A percentile compares a stretch with the other conserved stretches of the same genome.
phyloP scores from a whole-genome alignment of 2,888 invertebrate genomes.

The Anarsia innoxiella region DNA sequence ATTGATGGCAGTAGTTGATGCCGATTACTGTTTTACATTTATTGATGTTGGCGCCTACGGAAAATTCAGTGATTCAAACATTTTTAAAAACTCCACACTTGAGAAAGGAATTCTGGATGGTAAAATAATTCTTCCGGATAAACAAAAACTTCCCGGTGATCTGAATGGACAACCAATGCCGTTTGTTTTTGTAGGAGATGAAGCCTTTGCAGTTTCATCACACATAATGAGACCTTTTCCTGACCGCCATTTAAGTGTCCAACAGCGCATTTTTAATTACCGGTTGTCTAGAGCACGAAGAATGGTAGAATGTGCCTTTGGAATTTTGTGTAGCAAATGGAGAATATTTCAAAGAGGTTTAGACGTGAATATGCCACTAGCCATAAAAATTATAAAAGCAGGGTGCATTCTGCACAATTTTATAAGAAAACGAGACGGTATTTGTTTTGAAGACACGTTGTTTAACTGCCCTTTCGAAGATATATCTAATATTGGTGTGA shows the following conservation, averaged over 20 bases:
- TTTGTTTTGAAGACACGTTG: no score
- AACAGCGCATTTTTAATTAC: conserved; percentile 14
- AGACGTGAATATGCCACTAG: conserved; percentile 5
- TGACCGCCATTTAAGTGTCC: conserved; percentile 5
- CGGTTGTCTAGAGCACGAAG: conserved; percentile 14
- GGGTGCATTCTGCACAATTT: conserved; percentile 13
- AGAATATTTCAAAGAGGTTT: conserved; percentile 1
- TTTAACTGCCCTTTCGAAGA: no score
- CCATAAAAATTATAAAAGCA: conserved; percentile 12
- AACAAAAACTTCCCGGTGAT: neutral
- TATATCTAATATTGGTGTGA: no score
- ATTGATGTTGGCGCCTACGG: conserved; percentile 18
- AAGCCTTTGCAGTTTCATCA: conserved; percentile 8
- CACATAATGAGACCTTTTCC: conserved; percentile 12
- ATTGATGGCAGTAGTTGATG: conserved; percentile 17
- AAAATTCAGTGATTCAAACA: conserved; percentile 11
- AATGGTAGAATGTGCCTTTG: conserved; percentile 15
- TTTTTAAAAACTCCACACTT: neutral
- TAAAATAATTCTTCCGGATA: neutral
- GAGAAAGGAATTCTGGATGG: neutral
- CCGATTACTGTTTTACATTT: conserved; percentile 14
- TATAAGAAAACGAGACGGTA: conserved; percentile 13
- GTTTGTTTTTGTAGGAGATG: conserved; percentile 12
- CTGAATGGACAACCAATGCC: conserved; percentile 5
- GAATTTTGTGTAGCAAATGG: no score